Conservation (phyloP, 2,797 vertebrate genomes). For the Molossus alvarezi region DNA sequence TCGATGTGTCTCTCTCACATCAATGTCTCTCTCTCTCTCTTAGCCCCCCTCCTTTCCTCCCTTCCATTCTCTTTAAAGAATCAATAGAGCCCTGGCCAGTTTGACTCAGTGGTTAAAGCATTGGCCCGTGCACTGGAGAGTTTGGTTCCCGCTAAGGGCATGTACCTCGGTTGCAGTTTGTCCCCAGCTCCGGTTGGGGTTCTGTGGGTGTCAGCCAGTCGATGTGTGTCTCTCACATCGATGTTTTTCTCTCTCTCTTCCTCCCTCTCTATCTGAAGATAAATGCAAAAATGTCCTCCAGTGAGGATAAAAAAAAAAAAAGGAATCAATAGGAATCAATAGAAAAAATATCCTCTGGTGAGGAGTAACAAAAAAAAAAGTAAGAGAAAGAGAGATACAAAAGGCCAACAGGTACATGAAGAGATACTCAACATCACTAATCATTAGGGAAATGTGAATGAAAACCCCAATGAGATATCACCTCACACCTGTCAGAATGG, state of each 20-base stretch:
- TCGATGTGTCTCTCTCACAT: neutral
- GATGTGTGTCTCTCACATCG: no score
- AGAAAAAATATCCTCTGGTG: neutral
- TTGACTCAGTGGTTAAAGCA: no score
- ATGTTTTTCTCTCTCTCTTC: no score
- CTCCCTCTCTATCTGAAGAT: no score
- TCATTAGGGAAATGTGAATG: neutral
- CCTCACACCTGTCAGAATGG: neutral
- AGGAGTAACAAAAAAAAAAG: neutral
- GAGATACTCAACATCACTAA: neutral
- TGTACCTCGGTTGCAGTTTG: no score
- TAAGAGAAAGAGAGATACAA: neutral
- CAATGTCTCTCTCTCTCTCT: neutral
- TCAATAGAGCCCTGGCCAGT: neutral
- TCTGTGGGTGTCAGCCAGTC: no score
- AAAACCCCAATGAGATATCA: neutral
- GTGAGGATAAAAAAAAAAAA: no score
- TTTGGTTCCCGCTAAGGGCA: no score
- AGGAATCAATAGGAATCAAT: neutral
- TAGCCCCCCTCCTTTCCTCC: neutral
- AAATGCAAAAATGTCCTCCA: no score
- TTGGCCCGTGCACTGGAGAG: no score
- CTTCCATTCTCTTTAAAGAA: neutral
- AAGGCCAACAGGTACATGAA: neutral
- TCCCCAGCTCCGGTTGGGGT: no score